Evolutionary conservation across 2,888 invertebrate genomes (phyloP).

Genomic region (Clepsis dumicolana): DNA sequence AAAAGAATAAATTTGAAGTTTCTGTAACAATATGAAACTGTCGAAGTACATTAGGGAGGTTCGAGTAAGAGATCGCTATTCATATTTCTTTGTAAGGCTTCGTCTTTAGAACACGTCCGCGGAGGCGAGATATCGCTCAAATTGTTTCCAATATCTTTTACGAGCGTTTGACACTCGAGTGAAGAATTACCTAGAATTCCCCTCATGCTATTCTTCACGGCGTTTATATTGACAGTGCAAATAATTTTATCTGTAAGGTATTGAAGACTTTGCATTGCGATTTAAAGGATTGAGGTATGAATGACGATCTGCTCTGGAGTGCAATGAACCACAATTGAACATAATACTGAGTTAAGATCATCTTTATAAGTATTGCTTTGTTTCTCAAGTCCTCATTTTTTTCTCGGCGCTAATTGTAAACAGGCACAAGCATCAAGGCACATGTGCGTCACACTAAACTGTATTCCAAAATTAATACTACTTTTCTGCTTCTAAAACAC

Average conservation of each 20-base stretch:
- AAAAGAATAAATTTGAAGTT: constrained; percentile 50
- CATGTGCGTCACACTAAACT: no score
- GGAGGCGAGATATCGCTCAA: constrained; percentile 75
- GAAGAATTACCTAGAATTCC: constrained; percentile 74
- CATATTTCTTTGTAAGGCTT: constrained; percentile 63
- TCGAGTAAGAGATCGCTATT: constrained; percentile 59
- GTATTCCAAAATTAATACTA: no score
- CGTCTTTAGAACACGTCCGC: constrained; percentile 61
- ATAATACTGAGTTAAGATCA: not conserved
- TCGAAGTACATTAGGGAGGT: constrained; percentile 52
- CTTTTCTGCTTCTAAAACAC: no score
- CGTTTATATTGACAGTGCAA: constrained; percentile 15
- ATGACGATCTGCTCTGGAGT: not conserved
- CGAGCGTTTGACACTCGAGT: constrained; percentile 77
- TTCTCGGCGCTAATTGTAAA: no score
- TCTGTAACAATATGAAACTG: constrained; percentile 53
- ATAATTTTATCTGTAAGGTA: constrained; percentile 11
- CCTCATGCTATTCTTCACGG: constrained; percentile 46
- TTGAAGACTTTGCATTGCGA: not conserved
- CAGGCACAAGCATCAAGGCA: no score
- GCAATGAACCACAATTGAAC: not conserved
- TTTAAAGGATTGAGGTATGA: not conserved
- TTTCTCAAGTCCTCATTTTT: no score
- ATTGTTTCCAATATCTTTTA: constrained; percentile 83
- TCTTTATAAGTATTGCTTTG: no score